phyloP scores from a whole-genome alignment of 1,140 invertebrate species.

The Camponotus pennsylvanicus region DNA sequence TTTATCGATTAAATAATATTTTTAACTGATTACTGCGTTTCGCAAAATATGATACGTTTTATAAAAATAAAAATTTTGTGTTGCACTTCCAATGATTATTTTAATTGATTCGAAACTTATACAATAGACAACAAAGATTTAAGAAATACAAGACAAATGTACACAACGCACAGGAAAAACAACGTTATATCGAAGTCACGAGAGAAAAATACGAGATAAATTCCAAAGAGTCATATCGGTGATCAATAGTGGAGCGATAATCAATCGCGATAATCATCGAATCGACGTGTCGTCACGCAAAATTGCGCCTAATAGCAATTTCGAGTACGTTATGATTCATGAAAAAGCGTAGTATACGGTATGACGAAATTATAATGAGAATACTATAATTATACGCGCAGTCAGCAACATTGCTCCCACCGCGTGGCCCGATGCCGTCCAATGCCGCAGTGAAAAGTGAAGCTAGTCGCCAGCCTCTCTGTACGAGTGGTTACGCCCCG shows the following conservation, averaged over 20 bases:
- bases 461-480: slow-evolving; percentile 71
- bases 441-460: slow-evolving; percentile 76
- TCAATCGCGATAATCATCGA: neutral
- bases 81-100: no score
- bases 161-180: neutral
- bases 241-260: neutral
- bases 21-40: neutral
- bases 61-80: neutral
- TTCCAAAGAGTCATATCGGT: neutral
- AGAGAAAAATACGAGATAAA: neutral
- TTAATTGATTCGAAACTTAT: neutral
- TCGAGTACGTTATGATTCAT: neutral
- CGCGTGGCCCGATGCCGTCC: slow-evolving; percentile 62
- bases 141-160: neutral
- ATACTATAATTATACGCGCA: slow-evolving; percentile 51
- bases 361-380: slow-evolving; percentile 22
- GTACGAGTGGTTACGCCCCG: slow-evolving; percentile 76
- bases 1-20: slow-evolving; percentile 7
- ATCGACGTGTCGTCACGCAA: neutral
- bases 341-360: neutral
- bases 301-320: neutral
- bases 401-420: slow-evolving; percentile 57
- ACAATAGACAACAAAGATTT: neutral
- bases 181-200: neutral
- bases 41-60: slow-evolving; percentile 1